These are phyloP conservation scores for Saimiri boliviensis DNA, from an alignment of 2,113 vertebrate genomes.

Conservation along the genomic window DNA sequence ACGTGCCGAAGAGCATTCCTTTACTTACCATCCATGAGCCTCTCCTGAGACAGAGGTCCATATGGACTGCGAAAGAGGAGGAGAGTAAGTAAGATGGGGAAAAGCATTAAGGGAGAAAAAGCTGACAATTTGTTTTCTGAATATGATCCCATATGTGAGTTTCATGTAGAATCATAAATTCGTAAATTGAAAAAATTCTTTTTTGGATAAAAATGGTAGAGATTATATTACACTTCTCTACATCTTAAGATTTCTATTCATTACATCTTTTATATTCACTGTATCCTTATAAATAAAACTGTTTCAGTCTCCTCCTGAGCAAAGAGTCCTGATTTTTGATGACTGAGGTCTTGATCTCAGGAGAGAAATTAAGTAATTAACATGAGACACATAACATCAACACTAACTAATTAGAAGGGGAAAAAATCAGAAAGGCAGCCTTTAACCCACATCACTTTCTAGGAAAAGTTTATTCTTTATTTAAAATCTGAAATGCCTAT, in stretches of 20 bases:
- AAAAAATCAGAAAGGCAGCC: not conserved
- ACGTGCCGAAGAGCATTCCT: not conserved
- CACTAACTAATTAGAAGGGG: conserved; percentile 21
- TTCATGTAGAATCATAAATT: not conserved
- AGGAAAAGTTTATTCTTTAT: not conserved
- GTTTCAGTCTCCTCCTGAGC: not conserved
- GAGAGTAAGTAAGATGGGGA: not conserved
- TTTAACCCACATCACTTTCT: not conserved
- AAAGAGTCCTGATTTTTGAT: not conserved
- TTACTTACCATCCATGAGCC: not conserved
- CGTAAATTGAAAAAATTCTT: conserved; percentile 20
- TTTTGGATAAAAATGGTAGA: not conserved
- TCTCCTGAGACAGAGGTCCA: not conserved
- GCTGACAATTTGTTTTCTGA: not conserved
- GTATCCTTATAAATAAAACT: not conserved
- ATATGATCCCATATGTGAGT: not conserved
- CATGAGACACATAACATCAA: not conserved
- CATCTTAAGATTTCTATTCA: not conserved
- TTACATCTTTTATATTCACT: not conserved
- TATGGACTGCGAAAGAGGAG: not conserved
- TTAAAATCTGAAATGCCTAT: not conserved
- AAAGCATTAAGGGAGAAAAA: not conserved
- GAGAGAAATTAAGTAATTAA: not conserved
- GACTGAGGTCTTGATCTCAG: not conserved
- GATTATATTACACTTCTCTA: not conserved